A percentile compares a stretch with the other conserved stretches of the same genome.
phyloP scores from a whole-genome alignment of 2,113 vertebrate species.

The Cnemophilus loriae region DNA sequence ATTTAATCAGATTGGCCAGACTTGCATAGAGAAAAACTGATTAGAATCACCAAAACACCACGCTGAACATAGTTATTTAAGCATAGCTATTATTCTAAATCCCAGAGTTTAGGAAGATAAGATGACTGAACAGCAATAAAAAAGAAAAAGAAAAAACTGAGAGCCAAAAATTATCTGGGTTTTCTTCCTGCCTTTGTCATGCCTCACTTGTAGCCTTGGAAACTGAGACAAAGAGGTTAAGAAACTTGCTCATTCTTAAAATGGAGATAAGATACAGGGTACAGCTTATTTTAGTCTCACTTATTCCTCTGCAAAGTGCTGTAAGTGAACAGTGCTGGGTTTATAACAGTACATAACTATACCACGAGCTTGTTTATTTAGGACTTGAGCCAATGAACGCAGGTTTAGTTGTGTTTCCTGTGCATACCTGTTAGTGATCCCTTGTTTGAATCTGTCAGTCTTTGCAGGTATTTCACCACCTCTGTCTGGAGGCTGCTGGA shows the following conservation, averaged over 20 bases:
- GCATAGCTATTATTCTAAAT: too few relatives aligned
- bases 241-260: constrained; percentile 28
- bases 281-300: not conserved
- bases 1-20: not conserved
- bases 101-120: not conserved
- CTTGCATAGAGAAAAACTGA: not conserved
- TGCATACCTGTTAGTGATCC: not conserved
- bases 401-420: not conserved
- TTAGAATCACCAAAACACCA: not conserved
- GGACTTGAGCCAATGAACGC: not conserved
- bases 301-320: not conserved
- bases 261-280: constrained; percentile 18
- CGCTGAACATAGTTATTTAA: not conserved
- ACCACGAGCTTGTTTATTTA: not conserved
- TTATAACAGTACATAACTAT: not conserved
- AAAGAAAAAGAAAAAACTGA: not conserved
- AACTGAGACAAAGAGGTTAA: constrained; percentile 55
- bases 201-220: constrained; percentile 53
- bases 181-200: constrained; percentile 57
- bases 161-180: constrained; percentile 19
- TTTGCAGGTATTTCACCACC: not conserved
- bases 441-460: not conserved
- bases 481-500: not conserved
- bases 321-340: not conserved
- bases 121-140: not conserved